Evolutionary conservation across 2,113 vertebrate genomes (phyloP), one percentile per base, ranked within the genome.

Genomic region (Xyliphius kryptos): DNA sequence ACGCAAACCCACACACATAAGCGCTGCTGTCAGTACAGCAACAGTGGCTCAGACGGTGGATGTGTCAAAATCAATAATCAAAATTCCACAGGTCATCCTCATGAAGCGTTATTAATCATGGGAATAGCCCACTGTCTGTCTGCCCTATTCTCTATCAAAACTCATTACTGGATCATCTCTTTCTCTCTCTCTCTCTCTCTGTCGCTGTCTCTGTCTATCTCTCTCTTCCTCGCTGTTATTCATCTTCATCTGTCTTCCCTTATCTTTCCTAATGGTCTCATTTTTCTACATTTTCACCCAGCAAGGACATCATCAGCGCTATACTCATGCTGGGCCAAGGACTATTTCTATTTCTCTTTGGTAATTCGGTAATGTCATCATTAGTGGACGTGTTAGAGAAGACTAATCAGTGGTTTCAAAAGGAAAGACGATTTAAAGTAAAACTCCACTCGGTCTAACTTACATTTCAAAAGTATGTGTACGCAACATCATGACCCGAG

Each of bases 261-360:
- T 77, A 66, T 75, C 38, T 67, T 74, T 79, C 59, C 41, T 63
- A 63, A 79, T 82, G 80, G 79, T 79, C 80, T 81, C 79, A 82
- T 80, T 80, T 78, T 77, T 72, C 80, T 80, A 83, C 79, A 81
- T 85, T 80, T 83, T 82, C 80, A 68, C 80, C 79, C 66, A 72
- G 76, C 77, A 63, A 63, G 40, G 51, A 63, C 61, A 63, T 55
- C 22, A 53, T 59, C 19, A 44, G 22, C 40, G 22, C 37, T n/a
- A n/a, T n/a, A n/a, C n/a, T n/a, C n/a, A n/a, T n/a, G n/a, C n/a
- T n/a, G n/a, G n/a, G n/a, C n/a, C n/a, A n/a, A n/a, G n/a, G n/a
- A n/a, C n/a, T n/a, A n/a, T n/a, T n/a, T n/a, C n/a, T n/a, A n/a
- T n/a, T n/a, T n/a, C n/a, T n/a, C n/a, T n/a, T n/a, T n/a, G n/a